Conservation (phyloP, 1,140 invertebrate species). For the Euglossa dilemma region DNA sequence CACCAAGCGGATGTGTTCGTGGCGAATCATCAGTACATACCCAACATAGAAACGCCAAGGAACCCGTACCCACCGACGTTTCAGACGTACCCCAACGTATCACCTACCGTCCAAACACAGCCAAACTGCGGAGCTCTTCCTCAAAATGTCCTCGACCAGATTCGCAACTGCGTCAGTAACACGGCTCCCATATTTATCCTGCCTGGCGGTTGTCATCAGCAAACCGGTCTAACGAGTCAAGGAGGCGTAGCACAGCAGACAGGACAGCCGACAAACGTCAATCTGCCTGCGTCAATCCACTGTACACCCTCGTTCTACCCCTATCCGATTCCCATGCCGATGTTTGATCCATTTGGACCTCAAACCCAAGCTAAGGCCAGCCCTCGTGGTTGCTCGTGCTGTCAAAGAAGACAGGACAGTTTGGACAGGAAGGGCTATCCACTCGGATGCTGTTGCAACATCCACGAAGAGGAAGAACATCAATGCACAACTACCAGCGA, state of each 20-base stretch:
- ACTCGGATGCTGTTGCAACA: background rate
- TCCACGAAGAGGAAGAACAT: conserved; percentile 59
- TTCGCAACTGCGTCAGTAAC: conserved; percentile 62
- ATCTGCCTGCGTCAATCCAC: conserved; percentile 32
- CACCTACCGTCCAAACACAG: conserved; percentile 4
- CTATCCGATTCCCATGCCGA: conserved; percentile 56
- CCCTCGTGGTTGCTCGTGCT: conserved; percentile 58
- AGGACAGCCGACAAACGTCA: conserved; percentile 38
- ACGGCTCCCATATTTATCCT: conserved; percentile 76
- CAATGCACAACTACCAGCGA: conserved; percentile 62
- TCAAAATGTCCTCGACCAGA: conserved; percentile 71
- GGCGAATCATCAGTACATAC: conserved; percentile 34
- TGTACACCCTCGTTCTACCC: conserved; percentile 62
- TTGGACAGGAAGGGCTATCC: background rate
- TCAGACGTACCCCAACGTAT: background rate
- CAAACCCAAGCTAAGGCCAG: conserved; percentile 24
- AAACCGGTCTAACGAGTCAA: conserved; percentile 12
- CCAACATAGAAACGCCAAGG: background rate
- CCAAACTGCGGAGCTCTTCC: conserved; percentile 51
- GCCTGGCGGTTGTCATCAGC: conserved; percentile 65
- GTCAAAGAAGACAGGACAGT: conserved; percentile 23
- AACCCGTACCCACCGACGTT: conserved; percentile 9
- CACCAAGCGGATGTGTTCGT: conserved; percentile 37
- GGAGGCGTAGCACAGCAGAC: background rate
- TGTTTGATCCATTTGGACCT: conserved; percentile 38